A percentile compares a stretch with the other conserved stretches of the same genome.
Evolutionary conservation across 2,113 vertebrate species (phyloP).

Genomic region (Balaenoptera acutorostrata): DNA sequence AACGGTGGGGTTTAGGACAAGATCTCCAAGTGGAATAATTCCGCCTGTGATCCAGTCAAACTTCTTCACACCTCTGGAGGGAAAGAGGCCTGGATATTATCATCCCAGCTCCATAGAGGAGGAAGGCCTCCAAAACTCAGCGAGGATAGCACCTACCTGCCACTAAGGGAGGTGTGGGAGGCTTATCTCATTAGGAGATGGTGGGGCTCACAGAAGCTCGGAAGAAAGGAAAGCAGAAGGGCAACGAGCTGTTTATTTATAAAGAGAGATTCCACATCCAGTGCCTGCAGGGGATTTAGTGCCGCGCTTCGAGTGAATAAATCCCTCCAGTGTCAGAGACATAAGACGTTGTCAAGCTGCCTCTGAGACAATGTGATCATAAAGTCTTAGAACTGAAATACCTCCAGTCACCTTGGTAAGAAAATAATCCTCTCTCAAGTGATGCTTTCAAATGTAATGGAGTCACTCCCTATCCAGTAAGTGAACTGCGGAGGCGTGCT

Average conservation of each 20-base stretch:
- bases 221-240: constrained; percentile 52
- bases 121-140: background rate
- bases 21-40: background rate
- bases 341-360: constrained; percentile 75
- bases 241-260: constrained; percentile 62
- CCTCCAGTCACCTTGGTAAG: constrained; percentile 75
- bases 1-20: background rate
- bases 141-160: background rate
- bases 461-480: constrained; percentile 58
- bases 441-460: constrained; percentile 76
- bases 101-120: background rate
- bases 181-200: constrained; percentile 30
- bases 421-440: constrained; percentile 77
- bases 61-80: background rate
- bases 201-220: background rate
- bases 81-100: background rate
- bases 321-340: constrained; percentile 72
- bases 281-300: constrained; percentile 60
- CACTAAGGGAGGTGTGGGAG: background rate
- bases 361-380: constrained; percentile 76
- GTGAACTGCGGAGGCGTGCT: constrained; percentile 13
- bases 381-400: constrained; percentile 73
- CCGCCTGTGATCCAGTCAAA: background rate
- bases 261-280: constrained; percentile 70
- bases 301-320: constrained; percentile 57